Base-by-base conservation (phyloP, 2,888 invertebrate species). In the Microplitis manilae region DNA sequence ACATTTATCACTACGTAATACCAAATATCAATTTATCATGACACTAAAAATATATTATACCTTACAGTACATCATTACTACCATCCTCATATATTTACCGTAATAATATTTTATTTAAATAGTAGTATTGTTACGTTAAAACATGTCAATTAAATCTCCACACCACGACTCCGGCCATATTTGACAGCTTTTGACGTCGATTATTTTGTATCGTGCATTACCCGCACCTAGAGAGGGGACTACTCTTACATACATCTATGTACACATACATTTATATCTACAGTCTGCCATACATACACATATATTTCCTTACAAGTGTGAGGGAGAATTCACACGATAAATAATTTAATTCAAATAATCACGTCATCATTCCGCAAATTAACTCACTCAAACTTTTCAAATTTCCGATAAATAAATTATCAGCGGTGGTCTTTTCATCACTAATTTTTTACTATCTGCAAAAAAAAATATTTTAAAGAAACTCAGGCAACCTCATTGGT, bases 111-210 rank as follows among this genome's bases (percentile, higher is more conserved):
- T 65, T 64, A 61, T 64, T 74, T n/a, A 20, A 15, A 38, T 41
- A 15, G 8, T 60, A 15, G 38, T 69, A 65, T n/a, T 72, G 17
- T 59, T 41, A 15, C 17, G 70, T 41, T 64, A 40, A 50, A 61
- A 72, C 68, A 77, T 71, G 76, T 76, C 70, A 76, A 76, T 76
- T 76, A 71, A 76, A 76, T 74, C 50, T 76, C 77, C 40, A 62
- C 69, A 61, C 71, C 68, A 70, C 77, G 85, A 88, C 88, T 90
- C 90, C 73, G 40, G 91, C 90, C 91, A 91, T 90, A 90, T 91
- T 90, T 90, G 88, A 91, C 91, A 91, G 90, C 88, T 91, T 88
- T 91, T 91, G 90, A 91, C 91, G 91, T 92, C 92, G 92, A 92
- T 92, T 91, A 91, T 91, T 90, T 92, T 90, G 91, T 90, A 83